Conservation (phyloP, 2,888 invertebrate species). For the Volucella inflata region DNA sequence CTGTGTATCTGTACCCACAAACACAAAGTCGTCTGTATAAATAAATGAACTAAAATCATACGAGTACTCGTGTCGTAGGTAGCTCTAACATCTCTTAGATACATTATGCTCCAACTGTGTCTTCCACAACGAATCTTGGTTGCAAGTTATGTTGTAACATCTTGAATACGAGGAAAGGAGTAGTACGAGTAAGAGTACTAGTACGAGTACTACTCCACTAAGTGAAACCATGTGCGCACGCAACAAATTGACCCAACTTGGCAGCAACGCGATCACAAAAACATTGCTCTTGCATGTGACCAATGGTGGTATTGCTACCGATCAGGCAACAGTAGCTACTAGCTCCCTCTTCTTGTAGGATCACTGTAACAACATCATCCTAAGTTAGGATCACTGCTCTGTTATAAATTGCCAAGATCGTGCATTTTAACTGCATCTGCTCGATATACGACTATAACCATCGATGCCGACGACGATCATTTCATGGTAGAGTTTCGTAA, state of each 20-base stretch:
- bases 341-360: constrained; percentile 62
- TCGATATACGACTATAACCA: constrained; percentile 41
- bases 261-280: constrained; percentile 26
- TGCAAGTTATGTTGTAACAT: constrained; percentile 66
- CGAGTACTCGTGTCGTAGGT: not conserved
- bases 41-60: constrained; percentile 6
- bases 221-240: constrained; percentile 66
- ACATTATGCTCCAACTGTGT: constrained; percentile 24
- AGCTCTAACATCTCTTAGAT: constrained; percentile 37
- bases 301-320: constrained; percentile 29
- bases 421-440: constrained; percentile 65
- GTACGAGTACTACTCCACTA: not conserved
- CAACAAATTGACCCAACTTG: constrained; percentile 68
- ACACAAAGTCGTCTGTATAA: constrained; percentile 9
- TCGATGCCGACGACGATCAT: not conserved
- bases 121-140: constrained; percentile 23
- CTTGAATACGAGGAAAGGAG: constrained; percentile 11
- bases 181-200: not conserved
- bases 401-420: constrained; percentile 72
- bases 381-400: constrained; percentile 66
- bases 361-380: constrained; percentile 62
- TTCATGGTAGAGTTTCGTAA: constrained; percentile 61
- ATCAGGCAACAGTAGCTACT: not conserved
- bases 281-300: constrained; percentile 65
- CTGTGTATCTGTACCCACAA: not conserved